Base-by-base conservation (phyloP, 1,140 invertebrate genomes). In the Drosophila repletoides region DNA sequence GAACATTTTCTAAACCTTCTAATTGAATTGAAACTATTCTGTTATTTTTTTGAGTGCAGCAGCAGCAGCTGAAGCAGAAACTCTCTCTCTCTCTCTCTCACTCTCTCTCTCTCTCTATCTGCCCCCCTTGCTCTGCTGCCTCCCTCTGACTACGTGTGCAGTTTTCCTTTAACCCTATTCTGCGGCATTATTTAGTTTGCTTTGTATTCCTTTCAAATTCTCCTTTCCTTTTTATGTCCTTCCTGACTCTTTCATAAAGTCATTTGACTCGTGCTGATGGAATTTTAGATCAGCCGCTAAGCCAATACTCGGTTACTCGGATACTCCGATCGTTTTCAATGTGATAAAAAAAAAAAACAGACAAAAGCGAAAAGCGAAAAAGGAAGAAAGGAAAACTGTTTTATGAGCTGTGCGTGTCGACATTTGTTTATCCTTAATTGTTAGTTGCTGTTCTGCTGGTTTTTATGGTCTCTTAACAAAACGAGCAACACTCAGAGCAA, bases 201-300 rank as follows among this genome's bases (percentile, higher is more conserved):
- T 77, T 66, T 48, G 40, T 40, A 46, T 65, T 46, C 17, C n/a
- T n/a, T n/a, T n/a, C n/a, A n/a, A n/a, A 31, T 34, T 45, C 33
- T 48, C 21, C 52, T 28, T 48, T 48, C 43, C 36, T 65, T 64
- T 58, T 72, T 60, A 64, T 56, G 64, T 34, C 41, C 24, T 40
- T 48, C 40, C 22, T 53, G 51, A 46, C 67, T 72, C 72, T 65
- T 48, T 45, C 68, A 76, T 76, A 61, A 76, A 72, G 77, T 69
- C 65, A 66, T 74, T 67, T 77, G 63, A 40, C 51, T 29, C 21
- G 45, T 51, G 73, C 76, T 77, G 77, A 83, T 84, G 79, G 70
- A 77, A 77, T 84, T 83, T 77, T 67, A 59, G 60, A 77, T 51
- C 55, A 70, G 29, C 19, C 14, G 28, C 24, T 28, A 17, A 40